These are phyloP conservation scores for Chionoecetes opilio DNA, from an alignment of 1,140 invertebrate genomes.

Conservation along the genomic window DNA sequence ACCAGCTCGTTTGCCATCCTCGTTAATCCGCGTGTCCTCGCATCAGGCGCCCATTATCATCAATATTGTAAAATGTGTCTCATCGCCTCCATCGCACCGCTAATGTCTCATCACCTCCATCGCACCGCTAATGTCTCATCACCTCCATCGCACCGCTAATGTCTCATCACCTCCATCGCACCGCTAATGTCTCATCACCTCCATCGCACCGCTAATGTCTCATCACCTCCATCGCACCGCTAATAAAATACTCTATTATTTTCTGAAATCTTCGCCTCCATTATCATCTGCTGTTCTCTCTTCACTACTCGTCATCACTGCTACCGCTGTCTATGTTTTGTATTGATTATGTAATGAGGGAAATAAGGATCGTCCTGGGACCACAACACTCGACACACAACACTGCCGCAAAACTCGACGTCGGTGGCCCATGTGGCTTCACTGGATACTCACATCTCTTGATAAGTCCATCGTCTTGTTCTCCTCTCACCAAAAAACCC, in stretches of 20 bases:
- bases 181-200: not conserved
- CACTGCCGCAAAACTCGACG: too few relatives aligned
- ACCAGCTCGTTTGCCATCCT: not conserved
- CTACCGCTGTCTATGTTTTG: not conserved
- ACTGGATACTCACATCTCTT: too few relatives aligned
- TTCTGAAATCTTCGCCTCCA: not conserved
- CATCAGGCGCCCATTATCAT: not conserved
- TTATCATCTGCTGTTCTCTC: not conserved
- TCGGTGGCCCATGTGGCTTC: too few relatives aligned
- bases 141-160: not conserved
- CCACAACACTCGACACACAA: too few relatives aligned
- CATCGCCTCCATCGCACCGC: not conserved
- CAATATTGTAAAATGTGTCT: conserved; percentile 29
- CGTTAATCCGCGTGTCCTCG: conserved; percentile 10
- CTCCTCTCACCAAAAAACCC: too few relatives aligned
- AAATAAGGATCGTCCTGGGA: too few relatives aligned
- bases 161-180: not conserved
- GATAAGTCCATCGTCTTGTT: too few relatives aligned
- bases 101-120: not conserved
- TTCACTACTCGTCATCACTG: not conserved
- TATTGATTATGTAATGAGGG: too few relatives aligned
- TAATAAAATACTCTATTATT: not conserved
- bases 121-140: not conserved
- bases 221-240: not conserved
- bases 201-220: not conserved